Base-by-base conservation (phyloP, 1,140 invertebrate genomes). In the Subanguina moxae region DNA sequence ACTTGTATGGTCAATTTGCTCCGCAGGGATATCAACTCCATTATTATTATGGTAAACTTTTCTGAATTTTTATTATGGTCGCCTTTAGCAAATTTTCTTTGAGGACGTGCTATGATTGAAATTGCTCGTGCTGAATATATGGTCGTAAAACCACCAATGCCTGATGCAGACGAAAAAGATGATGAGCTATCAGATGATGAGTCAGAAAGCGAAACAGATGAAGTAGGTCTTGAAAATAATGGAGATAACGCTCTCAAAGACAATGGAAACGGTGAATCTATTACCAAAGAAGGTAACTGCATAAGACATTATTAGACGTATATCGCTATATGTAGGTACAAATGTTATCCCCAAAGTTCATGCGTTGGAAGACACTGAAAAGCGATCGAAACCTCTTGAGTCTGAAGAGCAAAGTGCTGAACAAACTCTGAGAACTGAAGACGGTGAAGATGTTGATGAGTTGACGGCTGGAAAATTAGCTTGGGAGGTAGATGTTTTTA, bases 1-100 rank as follows among this genome's bases (percentile, higher is more conserved):
- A 66, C 15, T 56, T 70, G 17, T 70, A 57, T 52, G 68, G 68
- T 9, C 19, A 56, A 23, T 70, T 70, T 45, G 62, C 68, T 1
- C 42, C 62, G 23, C 32, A 70, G 57, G 69, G 61, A 5, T 70
- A 42, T 32, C 32, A 46, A 46, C 68, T 65, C n/a, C 66, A 25
- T 45, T 58, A 59, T 15, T n/a, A 70, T 23, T 70, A 71, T 30
- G 68, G 68, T 32, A 38, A 38, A 38, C 11, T 5, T 38, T 11
- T 38, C 3, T 38, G 3, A 38, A 3, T 11, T 38, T 3, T 11
- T 38, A 11, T 38, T 38, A 3, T 5, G 32, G 11, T 38, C 32
- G 32, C 3, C 32, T 11, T 38, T n/a, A n/a, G n/a, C 32, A 38
- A 38, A 38, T 38, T 38, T 38, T 38, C 32, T 38, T 38, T 3